phyloP scores from a whole-genome alignment of 2,113 vertebrate species.

The Pungitius pungitius region DNA sequence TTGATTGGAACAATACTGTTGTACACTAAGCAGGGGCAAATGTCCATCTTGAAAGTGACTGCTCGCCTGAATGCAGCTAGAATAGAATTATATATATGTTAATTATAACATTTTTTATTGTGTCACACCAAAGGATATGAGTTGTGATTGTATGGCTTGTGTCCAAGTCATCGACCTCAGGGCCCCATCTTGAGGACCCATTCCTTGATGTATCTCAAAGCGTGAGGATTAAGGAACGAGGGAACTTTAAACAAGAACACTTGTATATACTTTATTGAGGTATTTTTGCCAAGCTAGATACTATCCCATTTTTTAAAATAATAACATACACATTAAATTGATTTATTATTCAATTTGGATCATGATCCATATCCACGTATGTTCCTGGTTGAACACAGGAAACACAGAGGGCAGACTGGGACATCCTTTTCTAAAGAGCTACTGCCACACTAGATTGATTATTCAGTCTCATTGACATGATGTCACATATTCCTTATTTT shows the following conservation, averaged over 20 bases:
- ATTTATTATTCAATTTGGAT: constrained; percentile 6
- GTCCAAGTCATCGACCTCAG: too few species aligned
- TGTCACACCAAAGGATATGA: too few species aligned
- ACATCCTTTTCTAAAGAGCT: constrained; percentile 54
- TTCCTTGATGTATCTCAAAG: too few species aligned
- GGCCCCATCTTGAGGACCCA: too few species aligned
- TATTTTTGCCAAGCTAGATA: too few species aligned
- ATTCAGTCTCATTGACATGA: constrained; percentile 68
- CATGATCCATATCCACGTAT: neutral
- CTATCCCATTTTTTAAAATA: too few species aligned
- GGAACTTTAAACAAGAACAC: too few species aligned
- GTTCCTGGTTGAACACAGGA: constrained; percentile 9
- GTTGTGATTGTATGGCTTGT: too few species aligned
- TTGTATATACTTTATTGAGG: too few species aligned
- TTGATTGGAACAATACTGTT: constrained; percentile 70
- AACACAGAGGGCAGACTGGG: constrained; percentile 31
- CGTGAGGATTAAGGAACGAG: too few species aligned
- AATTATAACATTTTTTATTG: too few species aligned
- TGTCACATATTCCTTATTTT: constrained; percentile 70
- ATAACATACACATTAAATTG: neutral
- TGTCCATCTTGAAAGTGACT: constrained; percentile 41
- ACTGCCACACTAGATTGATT: constrained; percentile 62
- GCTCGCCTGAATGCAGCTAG: constrained; percentile 13
- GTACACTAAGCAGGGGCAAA: constrained; percentile 39
- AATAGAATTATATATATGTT: too few species aligned